These are phyloP conservation scores for Thunnus maccoyii DNA, from an alignment of 2,113 vertebrate species.

Conservation along the genomic window DNA sequence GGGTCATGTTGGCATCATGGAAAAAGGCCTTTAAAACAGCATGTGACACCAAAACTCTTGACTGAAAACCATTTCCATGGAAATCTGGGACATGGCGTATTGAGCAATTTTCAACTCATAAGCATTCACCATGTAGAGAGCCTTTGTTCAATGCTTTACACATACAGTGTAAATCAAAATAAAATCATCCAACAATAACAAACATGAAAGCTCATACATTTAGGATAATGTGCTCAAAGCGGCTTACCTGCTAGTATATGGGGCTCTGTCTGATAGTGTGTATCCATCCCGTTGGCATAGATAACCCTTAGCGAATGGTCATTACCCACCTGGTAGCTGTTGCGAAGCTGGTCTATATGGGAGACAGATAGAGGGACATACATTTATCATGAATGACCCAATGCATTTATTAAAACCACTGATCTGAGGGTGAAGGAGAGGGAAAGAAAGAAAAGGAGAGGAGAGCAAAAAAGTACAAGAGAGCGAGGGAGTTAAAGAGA, in stretches of 20 bases:
- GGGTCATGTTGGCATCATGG: too few relatives aligned
- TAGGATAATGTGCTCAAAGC: not conserved
- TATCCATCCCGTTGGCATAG: conserved; percentile 96
- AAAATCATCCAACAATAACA: not conserved
- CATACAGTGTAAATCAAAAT: not conserved
- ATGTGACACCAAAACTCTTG: not conserved
- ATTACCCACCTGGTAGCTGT: conserved; percentile 96
- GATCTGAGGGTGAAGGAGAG: not conserved
- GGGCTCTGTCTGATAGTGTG: conserved; percentile 96
- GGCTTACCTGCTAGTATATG: conserved; percentile 90
- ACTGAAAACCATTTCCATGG: not conserved
- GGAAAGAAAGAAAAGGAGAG: not conserved
- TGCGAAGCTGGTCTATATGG: conserved; percentile 93
- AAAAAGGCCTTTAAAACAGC: too few relatives aligned
- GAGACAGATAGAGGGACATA: not conserved
- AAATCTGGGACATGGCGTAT: not conserved
- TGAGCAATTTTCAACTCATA: not conserved
- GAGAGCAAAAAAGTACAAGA: not conserved
- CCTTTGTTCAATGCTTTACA: not conserved
- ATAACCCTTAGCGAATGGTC: conserved; percentile 95
- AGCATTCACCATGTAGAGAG: not conserved
- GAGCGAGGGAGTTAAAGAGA: not conserved
- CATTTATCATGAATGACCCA: not conserved
- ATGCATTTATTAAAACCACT: not conserved
- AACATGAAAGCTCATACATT: not conserved